Base-by-base conservation (phyloP, 1,140 invertebrate genomes). In the Drosophila ambigua region DNA sequence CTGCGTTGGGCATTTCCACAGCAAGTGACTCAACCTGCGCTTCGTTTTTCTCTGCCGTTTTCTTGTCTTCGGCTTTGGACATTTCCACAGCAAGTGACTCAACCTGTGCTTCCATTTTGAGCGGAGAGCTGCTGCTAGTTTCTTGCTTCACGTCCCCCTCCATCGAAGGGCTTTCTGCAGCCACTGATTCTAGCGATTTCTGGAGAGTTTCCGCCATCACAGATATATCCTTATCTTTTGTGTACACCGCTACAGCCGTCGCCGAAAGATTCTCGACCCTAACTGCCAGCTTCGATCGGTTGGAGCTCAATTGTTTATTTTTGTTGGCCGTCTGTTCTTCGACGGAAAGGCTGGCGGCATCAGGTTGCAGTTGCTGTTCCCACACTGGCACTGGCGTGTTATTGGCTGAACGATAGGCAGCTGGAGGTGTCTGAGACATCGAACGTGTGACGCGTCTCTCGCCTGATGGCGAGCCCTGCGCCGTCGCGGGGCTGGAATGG, bases 401-500 rank as follows among this genome's bases (percentile, higher is more conserved):
- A 23, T 35, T 75, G 8, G 23, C 24, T 6, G 59, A 49, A 6
- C 35, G 64, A n/a, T 28, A 26, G 5, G 5, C n/a, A 48, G 45
- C 28, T 6, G 75, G 77, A 23, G 89, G 89, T 2, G 84, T 83
- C 15, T 77, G 83, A 0, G 88, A 90, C 74, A 77, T 75, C 4
- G 79, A 90, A 16, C 88, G 79, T 5, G 80, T 89, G 5, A 81
- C 43, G 9, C 78, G 78, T 20, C 35, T 57, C 1, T 71, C 54
- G 11, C 49, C 72, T 11, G 58, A 35, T 8, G 57, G 35, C 5
- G 16, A 46, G 7, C 3, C 4, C 9, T 16, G 20, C 11, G 2
- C 2, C 7, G 3, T 28, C 15, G 16, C 15, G 9, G n/a, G 35
- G 43, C 39, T 50, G 2, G 8, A 9, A 9, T 2, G 7, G 15